A percentile compares a stretch with the other conserved stretches of the same genome.
Evolutionary conservation across 2,888 invertebrate species (phyloP).

Genomic region (Liopterus haemorrhoidalis): DNA sequence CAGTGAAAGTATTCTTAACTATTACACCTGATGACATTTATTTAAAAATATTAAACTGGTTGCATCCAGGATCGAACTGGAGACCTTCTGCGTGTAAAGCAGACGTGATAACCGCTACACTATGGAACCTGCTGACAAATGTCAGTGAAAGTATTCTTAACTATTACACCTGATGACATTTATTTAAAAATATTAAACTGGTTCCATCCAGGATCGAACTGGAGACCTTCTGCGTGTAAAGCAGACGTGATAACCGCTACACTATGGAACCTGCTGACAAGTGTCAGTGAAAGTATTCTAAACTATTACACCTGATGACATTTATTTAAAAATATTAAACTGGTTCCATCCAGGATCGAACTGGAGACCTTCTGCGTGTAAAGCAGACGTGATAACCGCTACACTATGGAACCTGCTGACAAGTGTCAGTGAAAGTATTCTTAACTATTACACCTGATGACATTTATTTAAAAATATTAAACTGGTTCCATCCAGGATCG

Average conservation of each 20-base stretch:
- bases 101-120: constrained; percentile 27
- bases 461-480: neutral
- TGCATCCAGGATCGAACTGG: constrained; percentile 26
- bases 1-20: no score
- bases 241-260: constrained; percentile 27
- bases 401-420: constrained; percentile 26
- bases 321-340: neutral
- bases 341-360: constrained; percentile 26
- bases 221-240: constrained; percentile 26
- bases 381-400: constrained; percentile 27
- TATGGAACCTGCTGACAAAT: no score
- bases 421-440: no score
- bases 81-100: constrained; percentile 26
- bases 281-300: no score
- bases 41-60: constrained; percentile 11
- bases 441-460: no score
- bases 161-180: no score
- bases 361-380: constrained; percentile 26
- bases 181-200: constrained; percentile 6
- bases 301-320: no score
- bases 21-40: no score
- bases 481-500: constrained; percentile 25
- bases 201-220: constrained; percentile 26
- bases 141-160: no score
- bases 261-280: constrained; percentile 27